Conservation (phyloP, 2,888 invertebrate species). For the Rhodophaea formosa region DNA sequence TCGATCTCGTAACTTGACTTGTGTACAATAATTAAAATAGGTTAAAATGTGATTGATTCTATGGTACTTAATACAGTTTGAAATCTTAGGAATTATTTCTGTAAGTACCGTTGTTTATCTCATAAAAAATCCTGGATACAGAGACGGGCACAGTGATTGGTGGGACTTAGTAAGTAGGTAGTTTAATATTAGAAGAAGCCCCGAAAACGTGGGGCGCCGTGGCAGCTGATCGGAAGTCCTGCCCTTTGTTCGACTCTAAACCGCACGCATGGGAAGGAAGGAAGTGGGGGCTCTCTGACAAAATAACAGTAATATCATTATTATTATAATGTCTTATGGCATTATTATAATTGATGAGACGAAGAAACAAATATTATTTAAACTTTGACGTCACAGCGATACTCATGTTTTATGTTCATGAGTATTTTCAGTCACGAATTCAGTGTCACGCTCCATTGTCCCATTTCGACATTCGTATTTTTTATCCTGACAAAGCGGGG, state of each 20-base stretch:
- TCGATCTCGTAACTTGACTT: slow-evolving; percentile 16
- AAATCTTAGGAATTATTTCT: too few species aligned
- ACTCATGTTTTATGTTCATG: neutral
- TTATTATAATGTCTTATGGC: too few species aligned
- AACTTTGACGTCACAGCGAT: neutral
- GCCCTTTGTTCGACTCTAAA: slow-evolving; percentile 72
- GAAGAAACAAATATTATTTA: neutral
- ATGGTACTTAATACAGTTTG: too few species aligned
- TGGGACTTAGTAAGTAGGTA: slow-evolving; percentile 44
- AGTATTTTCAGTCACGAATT: slow-evolving; percentile 42
- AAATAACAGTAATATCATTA: slow-evolving; percentile 25
- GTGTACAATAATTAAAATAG: neutral
- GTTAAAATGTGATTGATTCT: neutral
- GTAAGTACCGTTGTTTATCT: neutral
- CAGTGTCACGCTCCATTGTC: slow-evolving; percentile 59
- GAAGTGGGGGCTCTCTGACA: slow-evolving; percentile 47
- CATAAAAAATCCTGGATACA: neutral
- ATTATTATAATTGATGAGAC: too few species aligned
- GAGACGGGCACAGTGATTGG: slow-evolving; percentile 27
- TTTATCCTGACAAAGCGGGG: slow-evolving; percentile 67
- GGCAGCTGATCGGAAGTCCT: slow-evolving; percentile 81
- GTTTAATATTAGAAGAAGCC: slow-evolving; percentile 75
- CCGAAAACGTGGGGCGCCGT: slow-evolving; percentile 64
- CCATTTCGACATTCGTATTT: slow-evolving; percentile 67
- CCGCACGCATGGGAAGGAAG: slow-evolving; percentile 66